These are phyloP conservation scores for Falcaria lacertinaria DNA, from an alignment of 2,888 invertebrate species.

Conservation along the genomic window DNA sequence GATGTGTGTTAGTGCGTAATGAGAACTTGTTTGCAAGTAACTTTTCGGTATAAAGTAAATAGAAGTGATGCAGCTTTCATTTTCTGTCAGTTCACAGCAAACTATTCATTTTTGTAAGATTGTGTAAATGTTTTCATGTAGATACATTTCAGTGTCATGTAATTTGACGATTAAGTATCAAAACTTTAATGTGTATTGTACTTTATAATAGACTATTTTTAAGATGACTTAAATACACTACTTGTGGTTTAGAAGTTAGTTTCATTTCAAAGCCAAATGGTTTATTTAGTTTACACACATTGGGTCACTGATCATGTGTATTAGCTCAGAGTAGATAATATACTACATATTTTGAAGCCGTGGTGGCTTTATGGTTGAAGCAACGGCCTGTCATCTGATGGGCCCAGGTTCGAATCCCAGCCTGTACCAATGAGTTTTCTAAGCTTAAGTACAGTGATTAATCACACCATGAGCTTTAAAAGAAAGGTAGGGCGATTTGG, in stretches of 20 bases:
- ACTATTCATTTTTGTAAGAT: conserved; percentile 16
- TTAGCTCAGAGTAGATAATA: too few relatives aligned
- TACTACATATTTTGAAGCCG: too few relatives aligned
- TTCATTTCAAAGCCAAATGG: conserved; percentile 7
- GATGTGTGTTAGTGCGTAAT: conserved; percentile 1
- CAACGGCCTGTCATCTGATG: too few relatives aligned
- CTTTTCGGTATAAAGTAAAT: neutral
- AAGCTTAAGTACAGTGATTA: too few relatives aligned
- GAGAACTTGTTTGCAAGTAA: neutral
- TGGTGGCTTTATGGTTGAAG: too few relatives aligned
- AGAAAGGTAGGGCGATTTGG: too few relatives aligned
- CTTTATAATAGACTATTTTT: conserved; percentile 18
- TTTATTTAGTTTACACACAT: too few relatives aligned
- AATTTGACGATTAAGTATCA: conserved; percentile 12
- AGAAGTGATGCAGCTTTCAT: conserved; percentile 21
- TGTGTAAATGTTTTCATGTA: conserved; percentile 16
- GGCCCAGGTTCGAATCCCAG: too few relatives aligned
- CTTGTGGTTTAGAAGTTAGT: conserved; percentile 6
- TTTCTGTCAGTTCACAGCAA: conserved; percentile 14
- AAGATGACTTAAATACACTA: conserved; percentile 24
- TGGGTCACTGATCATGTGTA: too few relatives aligned
- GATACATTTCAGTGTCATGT: conserved; percentile 13
- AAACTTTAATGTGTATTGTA: conserved; percentile 11
- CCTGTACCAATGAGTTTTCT: too few relatives aligned
- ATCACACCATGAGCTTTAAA: too few relatives aligned